Percentiles rank a stretch among this genome's conserved stretches.
phyloP scores from a whole-genome alignment of 2,888 invertebrate genomes.

The Agrochola lota region DNA sequence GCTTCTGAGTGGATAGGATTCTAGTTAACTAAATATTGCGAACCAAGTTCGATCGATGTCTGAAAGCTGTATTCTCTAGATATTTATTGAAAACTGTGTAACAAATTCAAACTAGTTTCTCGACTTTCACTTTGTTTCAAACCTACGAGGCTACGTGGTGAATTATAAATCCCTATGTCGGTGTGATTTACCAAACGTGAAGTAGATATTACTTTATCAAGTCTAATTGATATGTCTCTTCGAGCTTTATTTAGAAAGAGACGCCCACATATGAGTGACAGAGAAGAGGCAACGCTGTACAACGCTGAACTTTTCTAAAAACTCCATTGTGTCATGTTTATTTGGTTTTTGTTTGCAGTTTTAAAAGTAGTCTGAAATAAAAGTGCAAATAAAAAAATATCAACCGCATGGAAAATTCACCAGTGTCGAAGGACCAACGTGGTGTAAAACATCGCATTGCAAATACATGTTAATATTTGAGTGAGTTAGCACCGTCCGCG shows the following conservation, averaged over 20 bases:
- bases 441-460: constrained; percentile 45
- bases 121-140: neutral
- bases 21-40: neutral
- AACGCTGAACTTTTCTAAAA: neutral
- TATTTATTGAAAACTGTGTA: constrained; percentile 5
- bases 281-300: neutral
- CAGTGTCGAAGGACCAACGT: constrained; percentile 30
- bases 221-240: neutral
- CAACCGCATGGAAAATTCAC: constrained; percentile 1
- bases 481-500: constrained; percentile 52
- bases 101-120: neutral
- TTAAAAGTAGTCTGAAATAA: neutral
- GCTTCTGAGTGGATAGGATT: neutral
- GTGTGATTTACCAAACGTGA: constrained; percentile 4
- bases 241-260: neutral
- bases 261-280: neutral
- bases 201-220: neutral
- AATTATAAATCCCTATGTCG: neutral
- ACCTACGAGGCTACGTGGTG: neutral
- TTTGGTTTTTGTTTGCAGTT: neutral
- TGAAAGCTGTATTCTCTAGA: neutral
- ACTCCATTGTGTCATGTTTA: neutral
- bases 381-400: constrained; percentile 11
- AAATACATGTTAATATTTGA: constrained; percentile 63
- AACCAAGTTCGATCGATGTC: neutral